phyloP scores from a whole-genome alignment of 2,888 invertebrate genomes.

The Branchellion lobata region DNA sequence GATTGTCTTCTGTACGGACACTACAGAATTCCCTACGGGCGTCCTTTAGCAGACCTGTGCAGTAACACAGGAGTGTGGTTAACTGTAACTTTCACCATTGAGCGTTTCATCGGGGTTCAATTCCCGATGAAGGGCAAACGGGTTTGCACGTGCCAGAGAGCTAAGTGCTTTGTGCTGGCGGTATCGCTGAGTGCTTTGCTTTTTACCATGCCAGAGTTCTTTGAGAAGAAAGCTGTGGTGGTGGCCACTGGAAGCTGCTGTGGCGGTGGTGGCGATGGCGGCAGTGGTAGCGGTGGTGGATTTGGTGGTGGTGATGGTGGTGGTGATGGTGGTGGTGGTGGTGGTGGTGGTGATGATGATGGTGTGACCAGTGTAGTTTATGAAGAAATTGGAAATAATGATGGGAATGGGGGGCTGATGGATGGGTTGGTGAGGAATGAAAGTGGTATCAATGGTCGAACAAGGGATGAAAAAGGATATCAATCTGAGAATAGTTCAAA shows the following conservation, averaged over 20 bases:
- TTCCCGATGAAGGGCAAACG: conserved; percentile 72
- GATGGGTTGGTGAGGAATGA: too few species aligned
- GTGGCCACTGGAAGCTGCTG: background rate
- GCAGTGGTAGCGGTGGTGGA: background rate
- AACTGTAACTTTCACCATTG: conserved; percentile 75
- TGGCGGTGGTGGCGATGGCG: background rate
- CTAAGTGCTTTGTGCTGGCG: background rate
- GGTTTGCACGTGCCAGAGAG: conserved; percentile 37
- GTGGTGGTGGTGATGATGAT: too few species aligned
- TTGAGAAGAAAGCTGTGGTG: conserved; percentile 32
- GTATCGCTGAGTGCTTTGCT: conserved; percentile 16
- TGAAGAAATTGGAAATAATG: too few species aligned
- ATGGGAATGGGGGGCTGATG: too few species aligned
- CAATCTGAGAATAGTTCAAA: too few species aligned
- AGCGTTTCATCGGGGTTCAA: conserved; percentile 75
- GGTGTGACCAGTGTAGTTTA: too few species aligned
- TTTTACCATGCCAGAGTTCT: conserved; percentile 37
- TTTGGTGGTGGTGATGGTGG: too few species aligned
- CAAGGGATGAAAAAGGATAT: too few species aligned
- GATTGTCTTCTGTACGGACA: background rate
- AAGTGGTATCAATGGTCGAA: too few species aligned
- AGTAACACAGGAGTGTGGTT: conserved; percentile 74
- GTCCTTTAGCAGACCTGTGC: conserved; percentile 71
- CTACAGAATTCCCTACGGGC: conserved; percentile 52
- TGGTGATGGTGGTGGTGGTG: too few species aligned